Percentiles rank a stretch among this genome's conserved stretches.
Conservation (phyloP, 2,797 vertebrate species). For the Tadarida brasiliensis region DNA sequence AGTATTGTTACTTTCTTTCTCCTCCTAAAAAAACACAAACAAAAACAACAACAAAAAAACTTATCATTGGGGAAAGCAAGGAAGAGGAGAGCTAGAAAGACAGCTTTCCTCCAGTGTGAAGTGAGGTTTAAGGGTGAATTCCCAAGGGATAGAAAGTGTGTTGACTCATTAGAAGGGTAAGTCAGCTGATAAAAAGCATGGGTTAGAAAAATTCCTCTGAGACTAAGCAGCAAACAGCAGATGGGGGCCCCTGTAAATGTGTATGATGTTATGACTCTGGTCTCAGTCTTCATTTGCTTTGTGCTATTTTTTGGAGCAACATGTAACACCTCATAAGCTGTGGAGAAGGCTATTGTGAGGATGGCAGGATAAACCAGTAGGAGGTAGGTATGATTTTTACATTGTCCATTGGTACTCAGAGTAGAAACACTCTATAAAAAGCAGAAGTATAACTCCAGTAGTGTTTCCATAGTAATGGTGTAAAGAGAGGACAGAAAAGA, state of each 20-base stretch:
- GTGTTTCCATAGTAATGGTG: slow-evolving; percentile 17
- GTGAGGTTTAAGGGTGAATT: background rate
- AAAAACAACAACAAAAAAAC: background rate
- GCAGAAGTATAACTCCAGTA: slow-evolving; percentile 9
- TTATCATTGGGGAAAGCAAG: background rate
- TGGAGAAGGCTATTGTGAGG: background rate
- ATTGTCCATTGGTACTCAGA: background rate
- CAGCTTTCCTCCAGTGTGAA: background rate
- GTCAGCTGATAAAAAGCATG: background rate
- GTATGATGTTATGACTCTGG: background rate
- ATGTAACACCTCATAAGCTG: background rate
- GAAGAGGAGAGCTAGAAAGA: background rate
- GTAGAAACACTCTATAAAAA: slow-evolving; percentile 16
- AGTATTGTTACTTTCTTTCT: background rate
- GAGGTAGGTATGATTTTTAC: slow-evolving; percentile 30
- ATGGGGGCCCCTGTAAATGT: background rate
- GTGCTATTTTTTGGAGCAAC: background rate
- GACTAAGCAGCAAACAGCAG: background rate
- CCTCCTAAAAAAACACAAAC: background rate
- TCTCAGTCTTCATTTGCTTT: background rate
- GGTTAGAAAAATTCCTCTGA: background rate
- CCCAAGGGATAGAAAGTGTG: background rate
- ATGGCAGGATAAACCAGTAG: background rate
- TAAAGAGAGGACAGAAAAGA: background rate
- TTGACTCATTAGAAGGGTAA: background rate